These are phyloP conservation scores for Tiphia femorata DNA, from an alignment of 2,888 invertebrate species.

Conservation along the genomic window DNA sequence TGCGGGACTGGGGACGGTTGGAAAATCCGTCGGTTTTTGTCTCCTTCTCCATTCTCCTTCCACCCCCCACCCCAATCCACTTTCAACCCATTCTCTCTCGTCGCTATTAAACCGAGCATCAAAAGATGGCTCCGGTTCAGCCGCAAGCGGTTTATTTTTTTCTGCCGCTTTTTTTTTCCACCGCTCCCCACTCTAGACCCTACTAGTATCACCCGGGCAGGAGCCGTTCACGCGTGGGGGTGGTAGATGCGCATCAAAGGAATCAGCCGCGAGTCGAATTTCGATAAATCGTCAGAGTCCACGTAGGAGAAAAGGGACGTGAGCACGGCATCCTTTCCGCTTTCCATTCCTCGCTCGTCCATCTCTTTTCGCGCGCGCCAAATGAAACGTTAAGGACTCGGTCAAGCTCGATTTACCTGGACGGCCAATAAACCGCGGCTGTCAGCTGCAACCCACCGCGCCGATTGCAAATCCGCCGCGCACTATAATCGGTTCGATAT, in stretches of 20 bases:
- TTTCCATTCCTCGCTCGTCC: no score
- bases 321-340: neutral
- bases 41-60: no score
- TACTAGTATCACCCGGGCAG: no score
- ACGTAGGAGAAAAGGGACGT: slow-evolving; percentile 10
- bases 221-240: no score
- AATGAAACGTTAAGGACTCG: slow-evolving; percentile 30
- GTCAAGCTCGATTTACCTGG: slow-evolving; percentile 12
- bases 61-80: no score
- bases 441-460: slow-evolving; percentile 37
- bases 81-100: no score
- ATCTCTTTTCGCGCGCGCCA: no score
- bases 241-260: slow-evolving; percentile 5
- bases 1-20: no score
- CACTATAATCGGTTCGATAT: slow-evolving; percentile 34
- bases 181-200: neutral
- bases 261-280: neutral
- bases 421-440: slow-evolving; percentile 31
- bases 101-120: slow-evolving; percentile 21
- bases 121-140: slow-evolving; percentile 12
- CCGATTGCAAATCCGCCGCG: slow-evolving; percentile 25
- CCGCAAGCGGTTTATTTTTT: neutral
- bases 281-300: neutral
- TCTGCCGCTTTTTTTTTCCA: neutral
- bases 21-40: no score